Percentiles rank a stretch among this genome's conserved stretches.
phyloP scores from a whole-genome alignment of 2,797 vertebrate genomes.

The Cossypha dichroa region DNA sequence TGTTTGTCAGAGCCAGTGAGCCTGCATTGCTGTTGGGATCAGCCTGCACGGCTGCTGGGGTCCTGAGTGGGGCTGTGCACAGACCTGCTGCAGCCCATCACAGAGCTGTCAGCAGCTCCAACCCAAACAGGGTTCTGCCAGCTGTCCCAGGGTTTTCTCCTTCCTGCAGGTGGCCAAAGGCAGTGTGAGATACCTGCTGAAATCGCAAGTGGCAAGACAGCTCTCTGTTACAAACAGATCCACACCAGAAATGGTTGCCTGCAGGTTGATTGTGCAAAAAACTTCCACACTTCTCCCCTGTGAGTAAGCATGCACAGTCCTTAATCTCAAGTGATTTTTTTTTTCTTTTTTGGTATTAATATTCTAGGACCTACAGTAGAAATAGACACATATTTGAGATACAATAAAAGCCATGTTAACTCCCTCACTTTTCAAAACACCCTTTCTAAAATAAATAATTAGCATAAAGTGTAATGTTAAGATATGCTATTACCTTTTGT shows the following conservation, averaged over 20 bases:
- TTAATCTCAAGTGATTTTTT: not conserved
- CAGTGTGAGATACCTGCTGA: not conserved
- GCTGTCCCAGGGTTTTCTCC: not conserved
- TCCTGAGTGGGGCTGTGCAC: accelerated
- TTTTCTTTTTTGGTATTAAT: not conserved
- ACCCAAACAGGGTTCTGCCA: not conserved
- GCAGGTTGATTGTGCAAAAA: not conserved
- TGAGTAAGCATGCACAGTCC: not conserved
- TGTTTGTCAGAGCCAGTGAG: constrained; percentile 9
- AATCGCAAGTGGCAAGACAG: not conserved
- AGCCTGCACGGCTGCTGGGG: not conserved
- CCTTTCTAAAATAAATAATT: not conserved
- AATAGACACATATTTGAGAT: not conserved
- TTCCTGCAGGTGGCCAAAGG: not conserved
- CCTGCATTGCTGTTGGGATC: not conserved
- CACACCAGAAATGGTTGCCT: not conserved
- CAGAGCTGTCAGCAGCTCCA: accelerated
- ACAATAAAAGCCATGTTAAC: not conserved
- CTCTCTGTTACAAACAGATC: not conserved
- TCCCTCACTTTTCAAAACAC: not conserved
- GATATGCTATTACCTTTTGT: not conserved
- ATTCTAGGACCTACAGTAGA: not conserved
- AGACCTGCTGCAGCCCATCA: not conserved
- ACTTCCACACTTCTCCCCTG: not conserved
- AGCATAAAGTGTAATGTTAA: not conserved